phyloP scores from a whole-genome alignment of 53 echinoderm and acorn worm species.

The Paelopatides confundens region DNA sequence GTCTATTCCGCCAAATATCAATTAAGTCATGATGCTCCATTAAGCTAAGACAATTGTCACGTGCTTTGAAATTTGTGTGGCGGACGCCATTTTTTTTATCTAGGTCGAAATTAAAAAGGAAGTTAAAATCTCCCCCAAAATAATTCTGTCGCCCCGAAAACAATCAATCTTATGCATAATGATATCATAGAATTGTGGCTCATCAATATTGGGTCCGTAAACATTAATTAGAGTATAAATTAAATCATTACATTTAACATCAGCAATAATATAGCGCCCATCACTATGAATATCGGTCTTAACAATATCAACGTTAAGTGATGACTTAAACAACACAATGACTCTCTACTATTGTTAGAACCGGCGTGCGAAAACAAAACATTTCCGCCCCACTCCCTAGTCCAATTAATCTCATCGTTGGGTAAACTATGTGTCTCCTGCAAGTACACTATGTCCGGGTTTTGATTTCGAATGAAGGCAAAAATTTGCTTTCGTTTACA shows the following conservation, averaged over 20 bases:
- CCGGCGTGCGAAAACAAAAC: background rate
- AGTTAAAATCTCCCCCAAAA: conserved; percentile 2
- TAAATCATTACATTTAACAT: too few relatives aligned
- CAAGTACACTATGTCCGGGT: background rate
- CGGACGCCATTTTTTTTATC: too few relatives aligned
- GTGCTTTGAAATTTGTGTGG: conserved; percentile 1
- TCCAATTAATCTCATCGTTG: background rate
- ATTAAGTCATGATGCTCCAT: background rate
- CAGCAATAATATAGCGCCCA: too few relatives aligned
- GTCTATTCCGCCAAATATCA: too few relatives aligned
- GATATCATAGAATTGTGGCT: too few relatives aligned
- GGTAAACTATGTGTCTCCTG: background rate
- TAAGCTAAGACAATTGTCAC: background rate
- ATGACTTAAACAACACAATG: too few relatives aligned
- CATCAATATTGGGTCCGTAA: too few relatives aligned
- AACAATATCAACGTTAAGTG: too few relatives aligned
- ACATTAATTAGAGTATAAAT: too few relatives aligned
- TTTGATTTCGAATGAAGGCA: background rate
- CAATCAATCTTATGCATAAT: too few relatives aligned
- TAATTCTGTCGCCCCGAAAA: too few relatives aligned
- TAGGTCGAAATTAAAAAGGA: background rate
- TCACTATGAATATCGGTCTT: too few relatives aligned
- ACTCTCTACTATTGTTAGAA: background rate
- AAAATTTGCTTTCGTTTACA: background rate
- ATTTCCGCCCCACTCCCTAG: background rate